phyloP scores from a whole-genome alignment of 2,888 invertebrate species.

The Meta bourneti region DNA sequence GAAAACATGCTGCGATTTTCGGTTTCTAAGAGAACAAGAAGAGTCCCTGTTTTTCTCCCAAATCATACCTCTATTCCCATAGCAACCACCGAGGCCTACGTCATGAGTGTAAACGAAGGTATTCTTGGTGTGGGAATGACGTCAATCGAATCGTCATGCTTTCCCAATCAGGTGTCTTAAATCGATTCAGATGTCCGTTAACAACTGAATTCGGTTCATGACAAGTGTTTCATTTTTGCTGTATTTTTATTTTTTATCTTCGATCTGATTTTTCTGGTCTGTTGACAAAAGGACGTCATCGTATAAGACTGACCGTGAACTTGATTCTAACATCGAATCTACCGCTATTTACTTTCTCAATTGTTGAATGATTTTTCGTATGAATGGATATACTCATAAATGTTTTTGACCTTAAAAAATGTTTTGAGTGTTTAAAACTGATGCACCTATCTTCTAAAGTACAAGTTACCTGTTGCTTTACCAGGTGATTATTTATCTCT shows the following conservation, averaged over 20 bases:
- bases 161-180: constrained; percentile 56
- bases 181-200: constrained; percentile 63
- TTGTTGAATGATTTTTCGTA: too few species aligned
- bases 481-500: too few species aligned
- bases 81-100: constrained; percentile 57
- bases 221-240: constrained; percentile 13
- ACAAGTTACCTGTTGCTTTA: too few species aligned
- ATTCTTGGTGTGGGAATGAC: constrained; percentile 66
- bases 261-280: neutral
- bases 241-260: neutral
- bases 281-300: neutral
- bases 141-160: constrained; percentile 56
- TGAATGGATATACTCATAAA: too few species aligned
- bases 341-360: neutral
- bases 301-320: neutral
- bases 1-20: too few species aligned
- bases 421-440: too few species aligned
- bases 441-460: too few species aligned
- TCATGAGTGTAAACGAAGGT: constrained; percentile 63
- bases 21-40: neutral
- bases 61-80: constrained; percentile 50
- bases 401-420: too few species aligned
- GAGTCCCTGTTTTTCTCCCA: neutral
- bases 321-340: neutral
- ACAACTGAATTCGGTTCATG: constrained; percentile 32